Evolutionary conservation across 2,888 invertebrate genomes (phyloP).

Genomic region (Meloe dianella): DNA sequence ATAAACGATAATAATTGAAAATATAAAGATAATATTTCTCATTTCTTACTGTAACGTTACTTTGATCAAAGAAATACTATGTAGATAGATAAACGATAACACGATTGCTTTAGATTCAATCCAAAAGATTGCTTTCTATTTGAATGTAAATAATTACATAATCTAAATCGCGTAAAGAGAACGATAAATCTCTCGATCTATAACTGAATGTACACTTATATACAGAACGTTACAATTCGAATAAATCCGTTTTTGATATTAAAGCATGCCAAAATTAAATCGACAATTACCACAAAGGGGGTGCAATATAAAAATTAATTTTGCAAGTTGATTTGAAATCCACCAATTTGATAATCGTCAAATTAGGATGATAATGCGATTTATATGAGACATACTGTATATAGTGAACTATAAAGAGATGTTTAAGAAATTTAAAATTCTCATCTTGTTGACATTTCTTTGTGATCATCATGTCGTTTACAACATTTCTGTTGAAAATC

Average conservation of each 20-base stretch:
- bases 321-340: too few relatives aligned
- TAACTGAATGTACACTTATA: slow-evolving; percentile 19
- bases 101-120: slow-evolving; percentile 35
- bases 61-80: slow-evolving; percentile 28
- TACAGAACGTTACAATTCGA: neutral
- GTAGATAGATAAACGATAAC: slow-evolving; percentile 26
- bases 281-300: too few relatives aligned
- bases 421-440: slow-evolving; percentile 22
- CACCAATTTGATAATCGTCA: neutral
- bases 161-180: slow-evolving; percentile 44
- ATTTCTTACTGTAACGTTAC: slow-evolving; percentile 17
- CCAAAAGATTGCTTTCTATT: slow-evolving; percentile 46
- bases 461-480: slow-evolving; percentile 15
- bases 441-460: slow-evolving; percentile 31
- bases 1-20: neutral
- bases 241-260: too few relatives aligned
- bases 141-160: slow-evolving; percentile 51
- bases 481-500: neutral
- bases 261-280: too few relatives aligned
- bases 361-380: too few relatives aligned
- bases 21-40: slow-evolving; percentile 14
- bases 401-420: slow-evolving; percentile 14
- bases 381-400: neutral
- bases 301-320: too few relatives aligned
- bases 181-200: slow-evolving; percentile 32